Evolutionary conservation across 2,113 vertebrate genomes (phyloP).

Genomic region (Suncus etruscus): DNA sequence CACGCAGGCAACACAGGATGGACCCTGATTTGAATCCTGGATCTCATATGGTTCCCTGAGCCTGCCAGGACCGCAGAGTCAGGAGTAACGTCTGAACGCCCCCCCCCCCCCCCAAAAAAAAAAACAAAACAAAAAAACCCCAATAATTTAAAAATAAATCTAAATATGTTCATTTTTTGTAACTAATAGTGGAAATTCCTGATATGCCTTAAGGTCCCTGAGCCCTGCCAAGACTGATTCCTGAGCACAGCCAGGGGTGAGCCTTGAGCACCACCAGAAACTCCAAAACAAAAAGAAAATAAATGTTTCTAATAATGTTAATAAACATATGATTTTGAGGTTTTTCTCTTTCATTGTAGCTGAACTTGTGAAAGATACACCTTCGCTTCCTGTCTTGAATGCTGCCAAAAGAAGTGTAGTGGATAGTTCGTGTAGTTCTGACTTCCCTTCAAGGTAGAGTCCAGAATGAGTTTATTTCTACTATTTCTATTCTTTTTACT

Average conservation of each 20-base stretch:
- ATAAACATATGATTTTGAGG: slow-evolving; percentile 16
- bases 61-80: too few species aligned
- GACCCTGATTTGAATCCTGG: too few species aligned
- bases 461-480: not conserved
- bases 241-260: too few species aligned
- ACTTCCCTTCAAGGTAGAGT: slow-evolving; percentile 84
- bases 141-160: slow-evolving; percentile 11
- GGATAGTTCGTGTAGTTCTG: slow-evolving; percentile 86
- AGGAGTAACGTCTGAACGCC: too few species aligned
- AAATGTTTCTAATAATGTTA: slow-evolving; percentile 12
- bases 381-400: slow-evolving; percentile 89
- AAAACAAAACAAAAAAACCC: too few species aligned
- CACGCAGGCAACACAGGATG: too few species aligned
- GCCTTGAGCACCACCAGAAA: too few species aligned
- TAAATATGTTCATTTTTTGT: slow-evolving; percentile 22
- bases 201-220: too few species aligned
- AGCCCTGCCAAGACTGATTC: too few species aligned
- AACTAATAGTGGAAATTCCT: not conserved
- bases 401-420: slow-evolving; percentile 90
- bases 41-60: too few species aligned
- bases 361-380: slow-evolving; percentile 87
- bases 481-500: not conserved
- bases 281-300: too few species aligned
- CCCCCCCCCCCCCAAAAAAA: too few species aligned
- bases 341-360: slow-evolving; percentile 77